Conservation (phyloP, 1,140 invertebrate genomes). For the Calycopis cecrops region DNA sequence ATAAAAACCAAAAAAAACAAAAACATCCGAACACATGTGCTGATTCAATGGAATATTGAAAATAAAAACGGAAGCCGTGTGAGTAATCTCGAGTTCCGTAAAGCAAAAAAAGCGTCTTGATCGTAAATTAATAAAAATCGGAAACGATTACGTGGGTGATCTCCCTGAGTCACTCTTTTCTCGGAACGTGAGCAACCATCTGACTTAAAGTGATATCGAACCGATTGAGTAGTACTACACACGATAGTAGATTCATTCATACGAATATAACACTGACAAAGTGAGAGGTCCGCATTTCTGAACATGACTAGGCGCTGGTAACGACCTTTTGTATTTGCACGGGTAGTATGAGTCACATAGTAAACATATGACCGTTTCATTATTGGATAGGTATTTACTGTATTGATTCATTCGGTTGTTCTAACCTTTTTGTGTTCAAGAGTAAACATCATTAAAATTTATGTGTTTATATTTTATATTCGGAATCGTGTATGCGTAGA, state of each 20-base stretch:
- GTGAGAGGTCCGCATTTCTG: slow-evolving; percentile 33
- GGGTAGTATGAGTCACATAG: slow-evolving; percentile 32
- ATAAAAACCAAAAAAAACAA: too few relatives aligned
- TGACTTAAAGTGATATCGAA: slow-evolving; percentile 37
- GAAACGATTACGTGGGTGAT: slow-evolving; percentile 42
- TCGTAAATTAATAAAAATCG: slow-evolving; percentile 42
- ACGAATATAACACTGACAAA: slow-evolving; percentile 37
- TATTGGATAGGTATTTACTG: slow-evolving; percentile 1
- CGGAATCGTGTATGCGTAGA: too few relatives aligned
- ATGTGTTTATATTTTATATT: too few relatives aligned
- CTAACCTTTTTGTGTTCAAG: too few relatives aligned
- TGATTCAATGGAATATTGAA: too few relatives aligned
- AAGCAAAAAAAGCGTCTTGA: slow-evolving; percentile 21
- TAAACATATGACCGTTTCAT: slow-evolving; percentile 17
- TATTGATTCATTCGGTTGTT: too few relatives aligned
- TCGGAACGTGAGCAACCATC: slow-evolving; percentile 38
- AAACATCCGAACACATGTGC: too few relatives aligned
- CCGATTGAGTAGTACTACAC: slow-evolving; percentile 44
- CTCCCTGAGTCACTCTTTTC: slow-evolving; percentile 51
- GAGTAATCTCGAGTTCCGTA: slow-evolving; percentile 32
- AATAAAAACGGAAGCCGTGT: slow-evolving; percentile 5
- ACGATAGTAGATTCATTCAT: slow-evolving; percentile 58
- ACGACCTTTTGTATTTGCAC: slow-evolving; percentile 11
- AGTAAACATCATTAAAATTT: too few relatives aligned
- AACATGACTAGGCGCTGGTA: slow-evolving; percentile 10